Percentiles rank a stretch among this genome's conserved stretches.
phyloP scores from a whole-genome alignment of 2,888 invertebrate genomes.

The Calameuta pallipes region DNA sequence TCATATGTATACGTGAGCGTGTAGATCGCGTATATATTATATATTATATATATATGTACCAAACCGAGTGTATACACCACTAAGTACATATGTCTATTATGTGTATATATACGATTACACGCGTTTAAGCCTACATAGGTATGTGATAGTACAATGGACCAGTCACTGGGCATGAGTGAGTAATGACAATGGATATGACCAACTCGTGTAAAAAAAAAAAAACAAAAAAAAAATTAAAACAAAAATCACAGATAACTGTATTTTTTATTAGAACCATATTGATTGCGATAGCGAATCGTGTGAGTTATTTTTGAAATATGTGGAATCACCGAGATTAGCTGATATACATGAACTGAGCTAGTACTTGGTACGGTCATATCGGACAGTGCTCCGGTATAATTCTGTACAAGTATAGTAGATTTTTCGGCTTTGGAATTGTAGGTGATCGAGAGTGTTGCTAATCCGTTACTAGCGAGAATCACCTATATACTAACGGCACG shows the following conservation, averaged over 20 bases:
- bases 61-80: not conserved
- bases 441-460: constrained; percentile 31
- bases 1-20: not conserved
- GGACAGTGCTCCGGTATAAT: not conserved
- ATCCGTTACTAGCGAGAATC: constrained; percentile 39
- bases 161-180: not conserved
- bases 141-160: not conserved
- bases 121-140: not conserved
- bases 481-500: constrained; percentile 49
- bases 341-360: not conserved
- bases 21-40: not conserved
- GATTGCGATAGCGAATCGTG: not conserved
- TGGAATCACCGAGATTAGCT: not conserved
- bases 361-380: not conserved
- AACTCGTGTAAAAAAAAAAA: not conserved
- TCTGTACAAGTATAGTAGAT: not conserved
- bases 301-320: not conserved
- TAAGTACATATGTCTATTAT: not conserved
- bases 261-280: not conserved
- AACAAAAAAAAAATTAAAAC: not conserved
- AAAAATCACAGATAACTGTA: not conserved
- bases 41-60: constrained; percentile 1
- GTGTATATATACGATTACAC: not conserved
- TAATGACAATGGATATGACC: not conserved
- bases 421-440: constrained; percentile 31